A percentile compares a stretch with the other conserved stretches of the same genome.
Conservation (phyloP, 2,888 invertebrate genomes). For the Agrotis puta region DNA sequence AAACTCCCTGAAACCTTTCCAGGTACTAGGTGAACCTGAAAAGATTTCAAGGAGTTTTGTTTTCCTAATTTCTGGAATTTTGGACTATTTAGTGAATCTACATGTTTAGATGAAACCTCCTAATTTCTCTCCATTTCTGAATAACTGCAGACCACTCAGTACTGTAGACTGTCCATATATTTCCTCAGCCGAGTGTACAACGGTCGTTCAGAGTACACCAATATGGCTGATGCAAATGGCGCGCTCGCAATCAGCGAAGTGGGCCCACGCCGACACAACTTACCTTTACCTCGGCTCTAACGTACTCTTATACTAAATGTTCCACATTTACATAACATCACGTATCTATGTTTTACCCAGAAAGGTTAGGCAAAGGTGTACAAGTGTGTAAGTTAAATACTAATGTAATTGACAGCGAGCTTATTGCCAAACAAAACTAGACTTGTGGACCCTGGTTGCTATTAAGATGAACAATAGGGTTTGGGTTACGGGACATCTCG, state of each 20-base stretch:
- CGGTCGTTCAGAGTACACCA: constrained; percentile 64
- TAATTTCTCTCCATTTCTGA: too few species aligned
- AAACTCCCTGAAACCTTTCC: too few species aligned
- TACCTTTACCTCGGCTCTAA: constrained; percentile 53
- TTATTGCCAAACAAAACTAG: not conserved
- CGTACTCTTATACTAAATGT: constrained; percentile 49
- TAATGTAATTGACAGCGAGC: not conserved
- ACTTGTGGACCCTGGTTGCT: too few species aligned
- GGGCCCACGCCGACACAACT: constrained; percentile 67
- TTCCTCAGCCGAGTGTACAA: constrained; percentile 64
- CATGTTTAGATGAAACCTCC: too few species aligned
- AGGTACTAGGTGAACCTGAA: too few species aligned
- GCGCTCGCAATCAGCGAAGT: constrained; percentile 84
- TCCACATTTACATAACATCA: constrained; percentile 16
- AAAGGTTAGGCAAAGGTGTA: not conserved
- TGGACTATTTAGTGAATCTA: too few species aligned
- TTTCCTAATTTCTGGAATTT: too few species aligned
- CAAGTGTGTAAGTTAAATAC: not conserved
- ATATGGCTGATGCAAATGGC: constrained; percentile 82
- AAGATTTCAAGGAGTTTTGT: too few species aligned
- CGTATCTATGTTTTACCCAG: not conserved
- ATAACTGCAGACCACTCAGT: too few species aligned
- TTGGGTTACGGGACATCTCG: too few species aligned
- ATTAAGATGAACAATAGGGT: too few species aligned
- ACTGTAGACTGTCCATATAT: not conserved